Evolutionary conservation across 2,888 invertebrate genomes (phyloP).

Genomic region (Drosophila eohydei): DNA sequence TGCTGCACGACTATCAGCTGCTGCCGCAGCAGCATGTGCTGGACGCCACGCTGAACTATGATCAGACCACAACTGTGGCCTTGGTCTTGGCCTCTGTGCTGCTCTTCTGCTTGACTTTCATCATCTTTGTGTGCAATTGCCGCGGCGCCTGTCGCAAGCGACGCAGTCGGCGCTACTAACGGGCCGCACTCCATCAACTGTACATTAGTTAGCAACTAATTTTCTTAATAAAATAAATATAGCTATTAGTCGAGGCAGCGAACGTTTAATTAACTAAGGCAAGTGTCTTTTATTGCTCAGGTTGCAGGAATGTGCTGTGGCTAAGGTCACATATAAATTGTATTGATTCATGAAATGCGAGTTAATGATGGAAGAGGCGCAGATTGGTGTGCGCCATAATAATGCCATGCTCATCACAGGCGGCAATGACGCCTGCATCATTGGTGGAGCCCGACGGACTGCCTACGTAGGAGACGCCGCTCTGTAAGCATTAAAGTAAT

Average conservation of each 20-base stretch:
- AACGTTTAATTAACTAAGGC: slow-evolving; percentile 71
- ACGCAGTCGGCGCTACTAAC: slow-evolving; percentile 61
- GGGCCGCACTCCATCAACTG: slow-evolving; percentile 44
- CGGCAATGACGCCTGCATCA: slow-evolving; percentile 94
- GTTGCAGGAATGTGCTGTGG: slow-evolving; percentile 9
- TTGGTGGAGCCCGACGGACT: slow-evolving; percentile 98
- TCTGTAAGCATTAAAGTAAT: slow-evolving; percentile 86
- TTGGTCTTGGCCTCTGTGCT: slow-evolving; percentile 88
- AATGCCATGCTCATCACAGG: slow-evolving; percentile 96
- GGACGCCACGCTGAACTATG: slow-evolving; percentile 85
- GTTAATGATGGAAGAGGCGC: slow-evolving; percentile 96
- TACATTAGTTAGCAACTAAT: slow-evolving; percentile 74
- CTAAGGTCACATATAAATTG: neutral
- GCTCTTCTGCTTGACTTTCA: slow-evolving; percentile 87
- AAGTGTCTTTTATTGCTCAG: slow-evolving; percentile 31
- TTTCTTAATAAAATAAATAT: slow-evolving; percentile 66
- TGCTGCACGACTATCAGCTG: slow-evolving; percentile 86
- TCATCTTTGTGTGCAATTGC: slow-evolving; percentile 87
- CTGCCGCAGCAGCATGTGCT: slow-evolving; percentile 86
- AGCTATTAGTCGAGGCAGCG: slow-evolving; percentile 64
- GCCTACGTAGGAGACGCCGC: slow-evolving; percentile 96
- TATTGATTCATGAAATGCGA: neutral
- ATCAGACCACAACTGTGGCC: slow-evolving; percentile 87
- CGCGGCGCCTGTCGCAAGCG: slow-evolving; percentile 81
- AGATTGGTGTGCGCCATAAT: slow-evolving; percentile 94